phyloP scores from a whole-genome alignment of 2,113 vertebrate species.

The Amphilophus citrinellus region DNA sequence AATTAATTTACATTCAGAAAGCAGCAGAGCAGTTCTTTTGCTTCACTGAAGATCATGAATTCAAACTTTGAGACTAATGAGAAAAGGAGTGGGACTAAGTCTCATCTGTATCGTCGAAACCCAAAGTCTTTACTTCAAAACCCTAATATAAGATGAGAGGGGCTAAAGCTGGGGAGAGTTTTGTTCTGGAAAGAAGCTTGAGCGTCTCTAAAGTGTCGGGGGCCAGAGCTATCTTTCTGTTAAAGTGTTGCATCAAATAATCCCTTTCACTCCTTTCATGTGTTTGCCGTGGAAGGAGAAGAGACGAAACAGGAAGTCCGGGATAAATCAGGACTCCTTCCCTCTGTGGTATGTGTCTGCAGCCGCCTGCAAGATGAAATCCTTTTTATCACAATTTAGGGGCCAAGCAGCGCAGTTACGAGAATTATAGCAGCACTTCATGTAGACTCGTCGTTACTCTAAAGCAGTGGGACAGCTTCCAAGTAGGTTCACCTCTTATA shows the following conservation, averaged over 20 bases:
- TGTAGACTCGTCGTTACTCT: constrained; percentile 73
- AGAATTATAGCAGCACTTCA: constrained; percentile 75
- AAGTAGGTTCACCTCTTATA: constrained; percentile 75
- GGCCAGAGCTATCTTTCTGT: constrained; percentile 12
- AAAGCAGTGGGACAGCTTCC: constrained; percentile 62
- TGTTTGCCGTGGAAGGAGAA: constrained; percentile 31
- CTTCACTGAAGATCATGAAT: constrained; percentile 10
- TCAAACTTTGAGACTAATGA: constrained; percentile 30
- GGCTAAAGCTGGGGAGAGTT: not conserved
- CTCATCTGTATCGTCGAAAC: not conserved
- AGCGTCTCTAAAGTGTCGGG: constrained; percentile 12
- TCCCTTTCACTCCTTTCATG: constrained; percentile 30
- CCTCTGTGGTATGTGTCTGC: constrained; percentile 38
- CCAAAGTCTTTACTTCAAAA: constrained; percentile 30
- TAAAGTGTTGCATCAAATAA: constrained; percentile 37
- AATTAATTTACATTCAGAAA: constrained; percentile 8
- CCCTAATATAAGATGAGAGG: constrained; percentile 23
- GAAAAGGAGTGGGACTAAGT: constrained; percentile 1
- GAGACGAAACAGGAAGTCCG: constrained; percentile 60
- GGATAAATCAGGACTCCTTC: constrained; percentile 58
- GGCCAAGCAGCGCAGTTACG: constrained; percentile 63
- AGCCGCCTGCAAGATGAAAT: constrained; percentile 68
- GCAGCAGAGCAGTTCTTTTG: not conserved
- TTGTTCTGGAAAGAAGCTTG: constrained; percentile 7
- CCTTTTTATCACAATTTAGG: constrained; percentile 80